Base-by-base conservation (phyloP, 2,113 vertebrate genomes). In the Dipodomys ordii region DNA sequence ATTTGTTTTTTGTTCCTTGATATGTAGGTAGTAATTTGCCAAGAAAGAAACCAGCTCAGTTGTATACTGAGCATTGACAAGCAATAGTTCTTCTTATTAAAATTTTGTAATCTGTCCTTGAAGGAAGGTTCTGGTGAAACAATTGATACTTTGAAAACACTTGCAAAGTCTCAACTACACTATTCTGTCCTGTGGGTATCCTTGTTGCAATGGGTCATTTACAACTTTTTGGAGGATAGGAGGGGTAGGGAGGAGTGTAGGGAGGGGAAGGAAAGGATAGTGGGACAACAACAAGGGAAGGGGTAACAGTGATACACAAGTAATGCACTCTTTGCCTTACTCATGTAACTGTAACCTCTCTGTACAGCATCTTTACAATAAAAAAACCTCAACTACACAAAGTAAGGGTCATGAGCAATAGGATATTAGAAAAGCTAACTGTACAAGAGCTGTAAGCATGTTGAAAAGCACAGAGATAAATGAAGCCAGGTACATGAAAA, bases 381-480 rank as follows among this genome's bases (percentile, higher is more conserved):
- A 90, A 67, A 49, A 49, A 49, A 49, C 8, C 12, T 49, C 44
- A 92, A 57, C 65, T 71, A 60, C 35, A 18, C 12, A 20, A 89
- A 87, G 11, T 76, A 81, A 94, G 82, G 3, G 28, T 92, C 49
- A 78, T 15, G 22, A 28, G 32, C 5, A 85, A 13, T 30, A 60
- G 6, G 23, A 18, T 19, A 3, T 97, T 93, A 85, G 65, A 90
- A 94, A 92, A 74, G 6, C 25, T 92, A 67, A 30, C 57, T 88
- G 64, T 90, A 35, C 39, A 77, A 35, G 46, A 25, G 18, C 18
- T 84, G n/a, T 93, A 92, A 81, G 80, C 46, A 92, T 35, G 25
- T 49, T 93, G 83, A 87, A 94, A 94, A 85, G 32, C 49, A 90
- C 39, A 35, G 94, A 89, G 88, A 94, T 89, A 87, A 96, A 79